These are phyloP conservation scores for Drosophila paracracens DNA, from an alignment of 2,888 invertebrate species.

Conservation along the genomic window DNA sequence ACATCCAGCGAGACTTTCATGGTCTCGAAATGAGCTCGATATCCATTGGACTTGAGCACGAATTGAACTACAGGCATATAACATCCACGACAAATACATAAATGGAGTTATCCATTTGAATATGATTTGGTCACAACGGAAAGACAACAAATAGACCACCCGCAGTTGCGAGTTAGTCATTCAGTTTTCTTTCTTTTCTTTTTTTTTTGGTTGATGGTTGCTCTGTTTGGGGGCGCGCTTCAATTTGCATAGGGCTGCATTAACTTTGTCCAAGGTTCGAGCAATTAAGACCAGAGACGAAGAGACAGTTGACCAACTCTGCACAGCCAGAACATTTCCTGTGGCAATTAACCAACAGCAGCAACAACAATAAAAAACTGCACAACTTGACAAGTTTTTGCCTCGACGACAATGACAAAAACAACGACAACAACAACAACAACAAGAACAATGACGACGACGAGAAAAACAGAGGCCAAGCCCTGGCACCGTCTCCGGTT, in stretches of 20 bases:
- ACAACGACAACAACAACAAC: conserved; percentile 54
- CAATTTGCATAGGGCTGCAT: conserved; percentile 65
- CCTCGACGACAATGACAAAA: conserved; percentile 44
- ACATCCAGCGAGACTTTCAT: conserved; percentile 37
- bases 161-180: conserved; percentile 63
- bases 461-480: conserved; percentile 54
- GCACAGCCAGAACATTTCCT: conserved; percentile 75
- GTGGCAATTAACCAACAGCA: conserved; percentile 72
- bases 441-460: conserved; percentile 39
- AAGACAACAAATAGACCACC: conserved; percentile 58
- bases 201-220: background rate
- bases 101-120: conserved; percentile 44
- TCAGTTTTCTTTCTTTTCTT: background rate
- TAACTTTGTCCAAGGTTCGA: conserved; percentile 69
- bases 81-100: conserved; percentile 17
- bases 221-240: conserved; percentile 19
- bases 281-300: conserved; percentile 69
- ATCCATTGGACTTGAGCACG: conserved; percentile 58
- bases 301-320: conserved; percentile 72
- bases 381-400: conserved; percentile 76
- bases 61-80: conserved; percentile 45
- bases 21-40: conserved; percentile 62
- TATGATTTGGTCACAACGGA: conserved; percentile 60
- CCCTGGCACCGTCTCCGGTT: conserved; percentile 53
- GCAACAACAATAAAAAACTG: conserved; percentile 51